Conservation (phyloP, 1,140 invertebrate genomes). For the Neocloeon triangulifer region DNA sequence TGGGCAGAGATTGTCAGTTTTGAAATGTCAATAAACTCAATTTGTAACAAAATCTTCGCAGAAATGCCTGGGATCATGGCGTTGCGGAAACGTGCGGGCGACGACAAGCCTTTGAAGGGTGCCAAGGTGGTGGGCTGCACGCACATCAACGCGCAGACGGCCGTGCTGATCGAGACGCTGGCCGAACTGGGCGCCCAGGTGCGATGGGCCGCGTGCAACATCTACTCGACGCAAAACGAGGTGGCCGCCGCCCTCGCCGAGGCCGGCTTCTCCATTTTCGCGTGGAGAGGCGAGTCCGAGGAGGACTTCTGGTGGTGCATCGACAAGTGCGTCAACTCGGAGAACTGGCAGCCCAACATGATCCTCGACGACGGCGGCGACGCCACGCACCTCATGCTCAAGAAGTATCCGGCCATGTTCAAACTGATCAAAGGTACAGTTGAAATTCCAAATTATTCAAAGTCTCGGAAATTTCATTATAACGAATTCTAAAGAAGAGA, state of each 20-base stretch:
- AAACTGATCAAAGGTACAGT: conserved; percentile 76
- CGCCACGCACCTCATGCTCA: conserved; percentile 89
- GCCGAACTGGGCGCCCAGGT: conserved; percentile 74
- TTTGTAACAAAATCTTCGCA: too few relatives aligned
- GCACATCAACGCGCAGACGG: conserved; percentile 95
- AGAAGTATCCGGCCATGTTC: conserved; percentile 88
- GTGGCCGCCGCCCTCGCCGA: conserved; percentile 90
- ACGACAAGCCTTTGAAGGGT: conserved; percentile 84
- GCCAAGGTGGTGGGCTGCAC: conserved; percentile 94
- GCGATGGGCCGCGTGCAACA: conserved; percentile 92
- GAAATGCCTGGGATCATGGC: conserved; percentile 98
- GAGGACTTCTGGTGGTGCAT: conserved; percentile 99
- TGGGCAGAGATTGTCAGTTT: too few relatives aligned
- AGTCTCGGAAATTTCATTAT: too few relatives aligned
- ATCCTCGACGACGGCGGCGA: conserved; percentile 95
- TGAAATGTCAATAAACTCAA: too few relatives aligned
- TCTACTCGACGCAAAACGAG: conserved; percentile 94
- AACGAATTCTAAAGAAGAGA: too few relatives aligned
- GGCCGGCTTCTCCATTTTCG: conserved; percentile 71
- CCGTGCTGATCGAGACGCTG: conserved; percentile 81
- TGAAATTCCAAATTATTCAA: conserved; percentile 15
- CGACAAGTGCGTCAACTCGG: conserved; percentile 75
- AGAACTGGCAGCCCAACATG: conserved; percentile 97
- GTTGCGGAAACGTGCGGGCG: conserved; percentile 64
- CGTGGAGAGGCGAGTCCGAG: conserved; percentile 89